A percentile compares a stretch with the other conserved stretches of the same genome.
These are phyloP conservation scores for Lampris incognitus DNA, from an alignment of 2,113 vertebrate species.

Conservation along the genomic window DNA sequence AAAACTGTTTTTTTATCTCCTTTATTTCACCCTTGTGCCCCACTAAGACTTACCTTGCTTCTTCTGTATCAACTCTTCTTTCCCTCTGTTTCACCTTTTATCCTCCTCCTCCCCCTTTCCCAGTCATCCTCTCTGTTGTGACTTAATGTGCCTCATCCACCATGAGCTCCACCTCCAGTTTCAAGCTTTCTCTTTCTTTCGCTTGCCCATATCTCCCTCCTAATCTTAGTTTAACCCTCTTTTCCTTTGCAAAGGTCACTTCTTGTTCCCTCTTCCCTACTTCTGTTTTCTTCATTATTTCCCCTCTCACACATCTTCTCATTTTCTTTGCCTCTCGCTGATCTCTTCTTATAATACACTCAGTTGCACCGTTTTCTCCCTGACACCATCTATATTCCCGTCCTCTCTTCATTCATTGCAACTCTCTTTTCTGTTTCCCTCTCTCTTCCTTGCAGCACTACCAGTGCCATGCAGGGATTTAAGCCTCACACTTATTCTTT, in stretches of 20 bases:
- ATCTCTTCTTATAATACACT: neutral
- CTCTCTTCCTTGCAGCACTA: constrained; percentile 31
- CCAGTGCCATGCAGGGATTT: constrained; percentile 48
- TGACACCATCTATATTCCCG: neutral
- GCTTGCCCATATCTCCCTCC: neutral
- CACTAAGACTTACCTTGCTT: constrained; percentile 44
- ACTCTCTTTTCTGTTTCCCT: constrained; percentile 13
- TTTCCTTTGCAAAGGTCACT: constrained; percentile 24
- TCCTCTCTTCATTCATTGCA: constrained; percentile 9
- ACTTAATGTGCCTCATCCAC: constrained; percentile 35
- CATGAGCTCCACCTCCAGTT: constrained; percentile 33
- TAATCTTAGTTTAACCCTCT: constrained; percentile 31
- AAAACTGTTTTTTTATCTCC: constrained; percentile 41
- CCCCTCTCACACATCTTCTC: neutral
- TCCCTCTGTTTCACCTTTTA: constrained; percentile 45
- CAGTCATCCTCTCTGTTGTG: constrained; percentile 32
- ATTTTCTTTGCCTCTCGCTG: neutral
- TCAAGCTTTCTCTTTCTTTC: neutral
- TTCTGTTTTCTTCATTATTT: constrained; percentile 21
- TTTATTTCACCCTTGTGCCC: constrained; percentile 36
- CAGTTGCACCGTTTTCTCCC: constrained; percentile 6
- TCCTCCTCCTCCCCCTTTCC: constrained; percentile 41
- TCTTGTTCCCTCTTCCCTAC: constrained; percentile 6
- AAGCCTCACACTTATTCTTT: constrained; percentile 45
- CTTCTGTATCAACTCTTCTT: constrained; percentile 74